A percentile compares a stretch with the other conserved stretches of the same genome.
Evolutionary conservation across 1,140 invertebrate genomes (phyloP).

Genomic region (Cardiocondyla obscurior): DNA sequence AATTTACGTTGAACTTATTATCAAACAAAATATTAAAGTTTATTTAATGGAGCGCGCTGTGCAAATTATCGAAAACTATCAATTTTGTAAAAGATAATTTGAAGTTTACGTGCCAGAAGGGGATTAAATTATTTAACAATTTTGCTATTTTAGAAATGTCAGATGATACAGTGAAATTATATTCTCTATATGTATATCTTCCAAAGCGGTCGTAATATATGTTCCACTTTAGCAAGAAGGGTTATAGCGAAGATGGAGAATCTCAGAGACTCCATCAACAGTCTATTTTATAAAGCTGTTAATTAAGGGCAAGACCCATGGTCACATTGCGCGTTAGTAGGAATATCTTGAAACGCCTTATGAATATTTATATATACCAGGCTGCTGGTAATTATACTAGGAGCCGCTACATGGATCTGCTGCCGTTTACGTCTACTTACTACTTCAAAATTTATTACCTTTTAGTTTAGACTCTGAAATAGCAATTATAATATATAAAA

Average conservation of each 20-base stretch:
- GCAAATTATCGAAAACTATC: neutral
- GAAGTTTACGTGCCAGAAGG: neutral
- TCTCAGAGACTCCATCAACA: conserved; percentile 52
- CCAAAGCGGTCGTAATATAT: neutral
- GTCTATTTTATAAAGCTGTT: conserved; percentile 61
- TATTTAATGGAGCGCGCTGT: neutral
- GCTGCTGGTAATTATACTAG: conserved; percentile 61
- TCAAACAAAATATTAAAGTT: neutral
- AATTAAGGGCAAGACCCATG: conserved; percentile 65
- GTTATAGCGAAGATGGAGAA: conserved; percentile 31
- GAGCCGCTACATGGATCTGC: conserved; percentile 21
- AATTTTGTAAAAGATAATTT: neutral
- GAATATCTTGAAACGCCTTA: conserved; percentile 65
- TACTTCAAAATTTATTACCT: neutral
- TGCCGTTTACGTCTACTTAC: conserved; percentile 40
- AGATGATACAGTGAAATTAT: neutral
- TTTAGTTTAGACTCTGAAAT: neutral
- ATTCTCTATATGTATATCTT: neutral
- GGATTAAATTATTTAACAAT: neutral
- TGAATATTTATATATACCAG: conserved; percentile 64
- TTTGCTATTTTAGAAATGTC: neutral
- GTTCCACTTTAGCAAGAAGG: neutral
- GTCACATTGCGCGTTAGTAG: conserved; percentile 59
- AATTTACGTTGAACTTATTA: conserved; percentile 13
- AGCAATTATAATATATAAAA: neutral